Base-by-base conservation (phyloP, 2,888 invertebrate species). In the Phorcus lineatus region DNA sequence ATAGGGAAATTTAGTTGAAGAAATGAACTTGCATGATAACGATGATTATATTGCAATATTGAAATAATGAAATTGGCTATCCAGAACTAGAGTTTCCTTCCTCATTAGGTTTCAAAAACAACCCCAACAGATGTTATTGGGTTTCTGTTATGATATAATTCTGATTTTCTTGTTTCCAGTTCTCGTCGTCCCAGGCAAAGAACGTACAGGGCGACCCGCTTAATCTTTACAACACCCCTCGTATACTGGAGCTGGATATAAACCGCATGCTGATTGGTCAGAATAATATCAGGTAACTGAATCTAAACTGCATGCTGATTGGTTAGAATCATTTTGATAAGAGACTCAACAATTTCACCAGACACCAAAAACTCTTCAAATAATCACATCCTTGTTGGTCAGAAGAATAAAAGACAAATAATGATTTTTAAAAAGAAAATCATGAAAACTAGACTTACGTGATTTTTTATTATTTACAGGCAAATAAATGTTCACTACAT, bases 181-280 rank as follows among this genome's bases (percentile, higher is more conserved):
- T 88, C 86, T 85, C 86, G 47, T 85, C 86, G 40, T 90, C 89
- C 4, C 88, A 88, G 40, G 79, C 85, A 0, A 82, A 81, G 74
- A 80, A 79, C n/a, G 67, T 80, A 0, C 66, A 57, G 36, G 84
- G 85, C 11, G 81, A 82, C 16, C 52, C 79, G 47, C 53, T 76
- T 17, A 85, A 79, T 57, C 78, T 81, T 17, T 80, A 87, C 36
- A 91, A 92, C 81, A 92, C 91, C 55, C 92, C 93, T 0, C 82
- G 91, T 77, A 90, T 93, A 28, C 85, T 93, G 31, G 92, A 93
- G 82, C 85, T 93, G 62, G 92, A 93, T 86, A 90, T 93, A 74
- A 93, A 93, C 88, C 85, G 92, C 77, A 92, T 93, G 91, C 87
- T 93, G 86, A 92, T 92, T 86, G 91, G 92, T 74, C 92, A 93